A percentile compares a stretch with the other conserved stretches of the same genome.
Evolutionary conservation across 92 coral and sea anemone species (phyloP).

Genomic region (Zoanthus solanderi): DNA sequence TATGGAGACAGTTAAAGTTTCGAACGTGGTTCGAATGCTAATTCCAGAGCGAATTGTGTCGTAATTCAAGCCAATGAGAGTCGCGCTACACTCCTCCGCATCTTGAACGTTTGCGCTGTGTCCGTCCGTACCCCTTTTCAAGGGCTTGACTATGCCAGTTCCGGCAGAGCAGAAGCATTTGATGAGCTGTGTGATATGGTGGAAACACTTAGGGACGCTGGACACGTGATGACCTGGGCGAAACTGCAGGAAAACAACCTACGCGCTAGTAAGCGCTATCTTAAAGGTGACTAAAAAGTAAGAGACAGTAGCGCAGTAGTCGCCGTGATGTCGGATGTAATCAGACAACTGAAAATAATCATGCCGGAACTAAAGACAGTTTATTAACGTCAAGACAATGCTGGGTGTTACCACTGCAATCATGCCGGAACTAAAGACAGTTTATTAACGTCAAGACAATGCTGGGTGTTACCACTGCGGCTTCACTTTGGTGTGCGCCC

Average conservation of each 20-base stretch:
- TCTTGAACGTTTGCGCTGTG: constrained; percentile 57
- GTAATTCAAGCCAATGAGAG: constrained; percentile 52
- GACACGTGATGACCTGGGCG: constrained; percentile 71
- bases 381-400: constrained; percentile 12
- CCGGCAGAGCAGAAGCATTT: constrained; percentile 72
- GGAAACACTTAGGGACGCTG: constrained; percentile 70
- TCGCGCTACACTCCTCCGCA: constrained; percentile 56
- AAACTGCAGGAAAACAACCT: constrained; percentile 62
- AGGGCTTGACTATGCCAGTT: constrained; percentile 69
- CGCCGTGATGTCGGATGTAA: constrained; percentile 33
- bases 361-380: neutral
- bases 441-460: constrained; percentile 13
- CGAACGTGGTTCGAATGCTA: constrained; percentile 61
- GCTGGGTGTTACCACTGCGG: constrained; percentile 55
- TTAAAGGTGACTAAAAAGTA: constrained; percentile 70
- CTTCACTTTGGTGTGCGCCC: constrained; percentile 59
- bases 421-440: neutral
- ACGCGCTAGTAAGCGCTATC: constrained; percentile 74
- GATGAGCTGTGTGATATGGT: constrained; percentile 65
- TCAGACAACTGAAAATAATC: constrained; percentile 29
- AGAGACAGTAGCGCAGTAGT: constrained; percentile 42
- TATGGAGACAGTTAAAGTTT: constrained; percentile 56
- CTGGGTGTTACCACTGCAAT: constrained; percentile 47
- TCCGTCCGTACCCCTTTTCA: constrained; percentile 60
- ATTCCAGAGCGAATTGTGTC: constrained; percentile 61